Percentiles rank a stretch among this genome's conserved stretches.
Evolutionary conservation across 1,140 invertebrate genomes (phyloP).

Genomic region (Zaprionus ornatus): DNA sequence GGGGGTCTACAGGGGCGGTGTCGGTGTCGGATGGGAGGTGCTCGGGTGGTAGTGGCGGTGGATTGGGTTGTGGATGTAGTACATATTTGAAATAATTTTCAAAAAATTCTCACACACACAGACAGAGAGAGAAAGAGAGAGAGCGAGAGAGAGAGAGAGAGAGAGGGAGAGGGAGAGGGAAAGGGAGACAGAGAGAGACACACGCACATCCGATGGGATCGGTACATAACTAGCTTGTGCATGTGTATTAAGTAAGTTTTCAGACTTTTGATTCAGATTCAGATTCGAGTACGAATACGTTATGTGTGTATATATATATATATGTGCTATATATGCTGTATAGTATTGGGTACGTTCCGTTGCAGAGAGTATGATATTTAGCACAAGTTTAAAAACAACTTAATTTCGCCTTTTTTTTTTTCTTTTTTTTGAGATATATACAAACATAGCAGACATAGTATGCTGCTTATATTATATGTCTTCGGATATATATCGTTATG

Average conservation of each 20-base stretch:
- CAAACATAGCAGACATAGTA: neutral
- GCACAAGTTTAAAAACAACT: constrained; percentile 29
- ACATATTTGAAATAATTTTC: constrained; percentile 75
- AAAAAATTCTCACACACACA: constrained; percentile 48
- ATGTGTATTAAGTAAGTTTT: constrained; percentile 25
- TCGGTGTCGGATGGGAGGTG: constrained; percentile 4
- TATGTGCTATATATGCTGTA: constrained; percentile 24
- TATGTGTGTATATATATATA: constrained; percentile 3
- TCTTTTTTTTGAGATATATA: constrained; percentile 3
- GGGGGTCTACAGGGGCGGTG: neutral
- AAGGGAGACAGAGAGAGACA: too few relatives aligned
- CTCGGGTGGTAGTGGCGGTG: constrained; percentile 1
- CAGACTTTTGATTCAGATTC: constrained; percentile 39
- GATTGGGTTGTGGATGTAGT: constrained; percentile 51
- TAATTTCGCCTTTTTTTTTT: constrained; percentile 3
- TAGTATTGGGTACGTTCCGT: constrained; percentile 34
- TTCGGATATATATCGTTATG: constrained; percentile 25
- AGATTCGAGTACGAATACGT: constrained; percentile 24
- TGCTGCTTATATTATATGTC: constrained; percentile 22
- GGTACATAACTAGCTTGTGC: constrained; percentile 33
- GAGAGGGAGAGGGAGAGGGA: too few relatives aligned
- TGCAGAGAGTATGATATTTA: constrained; percentile 35
- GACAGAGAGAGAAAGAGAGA: too few relatives aligned
- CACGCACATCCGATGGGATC: neutral
- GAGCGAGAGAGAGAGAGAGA: too few relatives aligned